Percentiles rank a stretch among this genome's conserved stretches.
These are phyloP conservation scores for Oreotrochilus melanogaster DNA, from an alignment of 2,113 vertebrate species.

Conservation along the genomic window DNA sequence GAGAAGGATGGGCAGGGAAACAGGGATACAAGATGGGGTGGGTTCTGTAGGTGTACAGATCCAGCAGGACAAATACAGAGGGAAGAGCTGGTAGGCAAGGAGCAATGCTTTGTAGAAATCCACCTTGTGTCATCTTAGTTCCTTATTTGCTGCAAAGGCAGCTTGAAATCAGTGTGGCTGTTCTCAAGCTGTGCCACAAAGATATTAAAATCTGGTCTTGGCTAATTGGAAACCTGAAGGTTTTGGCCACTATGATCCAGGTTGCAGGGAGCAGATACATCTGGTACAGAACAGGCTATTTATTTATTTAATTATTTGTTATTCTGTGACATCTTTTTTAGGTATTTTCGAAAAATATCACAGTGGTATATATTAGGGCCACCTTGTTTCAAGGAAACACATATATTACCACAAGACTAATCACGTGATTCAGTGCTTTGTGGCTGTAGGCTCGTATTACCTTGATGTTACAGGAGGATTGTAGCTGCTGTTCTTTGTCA, in stretches of 20 bases:
- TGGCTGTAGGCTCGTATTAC: not conserved
- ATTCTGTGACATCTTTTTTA: not conserved
- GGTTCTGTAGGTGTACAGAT: not conserved
- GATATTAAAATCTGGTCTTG: not conserved
- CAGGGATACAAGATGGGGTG: not conserved
- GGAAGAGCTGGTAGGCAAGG: accelerated
- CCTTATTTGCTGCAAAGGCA: not conserved
- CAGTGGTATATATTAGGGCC: not conserved
- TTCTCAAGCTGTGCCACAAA: not conserved
- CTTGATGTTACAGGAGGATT: not conserved
- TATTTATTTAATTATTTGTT: not conserved
- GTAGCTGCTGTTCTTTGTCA: not conserved
- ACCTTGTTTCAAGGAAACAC: not conserved
- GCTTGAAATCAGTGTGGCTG: not conserved
- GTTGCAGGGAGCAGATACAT: not conserved
- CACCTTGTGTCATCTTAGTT: accelerated
- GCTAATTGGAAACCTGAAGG: not conserved
- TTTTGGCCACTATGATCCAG: not conserved
- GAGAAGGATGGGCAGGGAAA: not conserved
- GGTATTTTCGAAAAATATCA: not conserved
- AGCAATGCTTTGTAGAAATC: not conserved
- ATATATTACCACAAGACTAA: not conserved
- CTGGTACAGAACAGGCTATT: not conserved
- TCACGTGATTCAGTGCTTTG: not conserved
- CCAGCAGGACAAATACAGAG: not conserved